A percentile compares a stretch with the other conserved stretches of the same genome.
Conservation (phyloP, 2,888 invertebrate genomes). For the Rugalucina vietnamica region DNA sequence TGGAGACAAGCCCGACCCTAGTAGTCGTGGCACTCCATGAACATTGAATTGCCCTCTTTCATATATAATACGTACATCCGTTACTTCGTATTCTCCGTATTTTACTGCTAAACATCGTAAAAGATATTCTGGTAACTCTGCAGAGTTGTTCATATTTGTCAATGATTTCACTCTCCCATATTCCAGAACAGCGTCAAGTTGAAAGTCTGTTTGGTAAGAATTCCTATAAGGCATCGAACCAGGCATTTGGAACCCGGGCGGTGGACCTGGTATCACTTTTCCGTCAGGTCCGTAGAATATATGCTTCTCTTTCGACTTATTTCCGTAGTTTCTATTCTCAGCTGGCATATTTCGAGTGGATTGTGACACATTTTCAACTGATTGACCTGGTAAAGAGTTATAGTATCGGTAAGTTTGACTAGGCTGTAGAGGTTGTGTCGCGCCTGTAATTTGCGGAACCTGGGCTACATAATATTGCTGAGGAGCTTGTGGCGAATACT, state of each 20-base stretch:
- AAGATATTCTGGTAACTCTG: constrained; percentile 62
- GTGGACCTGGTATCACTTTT: constrained; percentile 61
- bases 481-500: neutral
- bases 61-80: constrained; percentile 55
- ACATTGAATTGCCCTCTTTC: constrained; percentile 59
- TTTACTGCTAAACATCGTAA: constrained; percentile 45
- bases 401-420: too few species aligned
- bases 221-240: neutral
- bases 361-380: too few species aligned
- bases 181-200: constrained; percentile 56
- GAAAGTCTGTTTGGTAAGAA: constrained; percentile 55
- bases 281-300: constrained; percentile 67
- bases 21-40: constrained; percentile 59
- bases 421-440: too few species aligned
- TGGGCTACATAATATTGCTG: too few species aligned
- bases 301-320: neutral
- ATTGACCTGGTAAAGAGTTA: too few species aligned
- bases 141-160: constrained; percentile 46
- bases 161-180: constrained; percentile 59
- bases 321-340: too few species aligned
- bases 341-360: too few species aligned
- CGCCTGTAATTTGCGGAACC: too few species aligned
- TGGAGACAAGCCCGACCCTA: too few species aligned
- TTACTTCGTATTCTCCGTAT: constrained; percentile 55
- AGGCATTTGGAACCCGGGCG: neutral